phyloP scores from a whole-genome alignment of 2,797 vertebrate genomes.

The Typhlichthys subterraneus region DNA sequence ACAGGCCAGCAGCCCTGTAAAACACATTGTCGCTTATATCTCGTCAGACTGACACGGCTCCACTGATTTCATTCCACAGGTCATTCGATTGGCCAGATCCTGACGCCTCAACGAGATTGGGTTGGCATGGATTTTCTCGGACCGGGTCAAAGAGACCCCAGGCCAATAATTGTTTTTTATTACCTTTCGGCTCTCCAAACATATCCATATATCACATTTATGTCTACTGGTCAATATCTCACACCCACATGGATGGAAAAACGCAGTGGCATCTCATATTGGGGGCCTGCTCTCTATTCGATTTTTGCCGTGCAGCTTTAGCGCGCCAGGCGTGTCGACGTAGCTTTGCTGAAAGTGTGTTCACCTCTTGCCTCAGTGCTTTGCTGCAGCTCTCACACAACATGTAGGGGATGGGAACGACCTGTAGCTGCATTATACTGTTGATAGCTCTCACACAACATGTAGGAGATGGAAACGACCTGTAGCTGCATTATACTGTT shows the following conservation, averaged over 20 bases:
- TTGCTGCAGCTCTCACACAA: not conserved
- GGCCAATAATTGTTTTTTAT: constrained; percentile 78
- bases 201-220: constrained; percentile 70
- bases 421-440: no score
- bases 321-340: constrained; percentile 19
- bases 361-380: constrained; percentile 16
- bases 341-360: constrained; percentile 3
- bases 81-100: constrained; percentile 70
- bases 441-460: not conserved
- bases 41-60: constrained; percentile 63
- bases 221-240: constrained; percentile 46
- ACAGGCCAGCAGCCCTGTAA: constrained; percentile 44
- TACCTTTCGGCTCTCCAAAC: constrained; percentile 71
- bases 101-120: constrained; percentile 70
- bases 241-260: constrained; percentile 23
- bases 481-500: no score
- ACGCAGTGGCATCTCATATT: constrained; percentile 22
- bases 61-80: constrained; percentile 77
- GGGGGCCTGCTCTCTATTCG: constrained; percentile 38
- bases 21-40: constrained; percentile 52
- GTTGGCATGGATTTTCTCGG: constrained; percentile 77
- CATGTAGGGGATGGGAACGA: constrained; percentile 4
- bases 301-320: constrained; percentile 33
- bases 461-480: constrained; percentile 1
- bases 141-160: constrained; percentile 70